These are phyloP conservation scores for Sinocyclocheilus anshuiensis DNA, from an alignment of 2,113 vertebrate species.

Conservation along the genomic window DNA sequence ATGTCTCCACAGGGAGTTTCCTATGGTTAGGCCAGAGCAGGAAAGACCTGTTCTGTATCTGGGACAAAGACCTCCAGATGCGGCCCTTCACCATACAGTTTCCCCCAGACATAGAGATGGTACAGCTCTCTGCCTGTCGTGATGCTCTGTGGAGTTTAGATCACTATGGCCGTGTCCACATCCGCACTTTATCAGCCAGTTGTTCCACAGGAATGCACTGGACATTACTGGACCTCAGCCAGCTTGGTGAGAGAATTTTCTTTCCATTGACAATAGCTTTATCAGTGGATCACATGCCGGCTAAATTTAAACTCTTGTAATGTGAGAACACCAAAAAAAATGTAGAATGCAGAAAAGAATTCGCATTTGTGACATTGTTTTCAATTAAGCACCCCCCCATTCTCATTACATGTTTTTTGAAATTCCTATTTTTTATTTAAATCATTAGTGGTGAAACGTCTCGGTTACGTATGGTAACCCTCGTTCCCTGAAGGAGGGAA, in stretches of 20 bases:
- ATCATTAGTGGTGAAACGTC: not conserved
- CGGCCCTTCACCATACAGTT: constrained; percentile 88
- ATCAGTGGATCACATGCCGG: constrained; percentile 29
- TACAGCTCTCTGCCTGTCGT: constrained; percentile 86
- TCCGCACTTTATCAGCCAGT: constrained; percentile 85
- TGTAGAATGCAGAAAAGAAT: no score
- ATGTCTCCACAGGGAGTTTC: constrained; percentile 80
- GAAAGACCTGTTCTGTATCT: constrained; percentile 92
- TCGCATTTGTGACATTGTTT: not conserved
- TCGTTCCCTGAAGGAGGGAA: no score
- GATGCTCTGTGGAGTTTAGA: constrained; percentile 95
- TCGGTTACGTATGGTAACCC: no score
- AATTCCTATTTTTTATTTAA: not conserved
- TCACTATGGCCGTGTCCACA: constrained; percentile 83
- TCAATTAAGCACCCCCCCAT: not conserved
- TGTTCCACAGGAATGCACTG: constrained; percentile 92
- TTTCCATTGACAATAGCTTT: not conserved
- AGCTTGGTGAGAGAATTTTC: constrained; percentile 83
- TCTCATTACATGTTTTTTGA: not conserved
- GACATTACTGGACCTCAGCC: constrained; percentile 90
- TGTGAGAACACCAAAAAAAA: not conserved
- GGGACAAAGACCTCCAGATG: constrained; percentile 84
- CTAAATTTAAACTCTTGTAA: constrained; percentile 32
- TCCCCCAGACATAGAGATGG: constrained; percentile 85
- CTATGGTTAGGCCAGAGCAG: constrained; percentile 94